These are phyloP conservation scores for Lasioglossum zephyrum DNA, from an alignment of 2,888 invertebrate genomes.

Conservation along the genomic window DNA sequence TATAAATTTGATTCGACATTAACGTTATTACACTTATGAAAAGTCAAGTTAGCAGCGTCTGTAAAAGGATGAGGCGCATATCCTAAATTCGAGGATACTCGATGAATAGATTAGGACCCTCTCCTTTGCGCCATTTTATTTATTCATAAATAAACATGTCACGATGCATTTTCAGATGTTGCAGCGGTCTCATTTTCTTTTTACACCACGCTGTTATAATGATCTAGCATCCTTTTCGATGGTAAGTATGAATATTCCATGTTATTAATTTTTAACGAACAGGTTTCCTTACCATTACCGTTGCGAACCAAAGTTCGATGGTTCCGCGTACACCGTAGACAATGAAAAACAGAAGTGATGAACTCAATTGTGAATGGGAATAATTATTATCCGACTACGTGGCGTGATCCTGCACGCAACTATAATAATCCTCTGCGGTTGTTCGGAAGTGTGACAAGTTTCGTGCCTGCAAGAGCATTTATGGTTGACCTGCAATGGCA, in stretches of 20 bases:
- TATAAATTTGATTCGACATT: not conserved
- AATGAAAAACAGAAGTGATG: too few relatives aligned
- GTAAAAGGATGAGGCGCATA: not conserved
- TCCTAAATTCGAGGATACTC: not conserved
- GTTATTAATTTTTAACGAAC: not conserved
- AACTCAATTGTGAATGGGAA: too few relatives aligned
- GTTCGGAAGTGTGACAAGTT: constrained; percentile 12
- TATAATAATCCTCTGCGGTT: not conserved
- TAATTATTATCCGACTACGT: constrained; percentile 20
- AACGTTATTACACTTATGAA: not conserved
- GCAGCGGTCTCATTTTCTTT: not conserved
- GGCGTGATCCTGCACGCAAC: not conserved
- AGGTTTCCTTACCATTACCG: too few relatives aligned
- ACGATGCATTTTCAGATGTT: not conserved
- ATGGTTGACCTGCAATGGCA: constrained; percentile 39
- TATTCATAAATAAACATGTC: not conserved
- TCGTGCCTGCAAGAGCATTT: constrained; percentile 19
- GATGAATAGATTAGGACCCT: not conserved
- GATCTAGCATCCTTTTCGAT: not conserved
- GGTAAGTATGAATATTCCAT: not conserved
- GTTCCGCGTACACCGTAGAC: too few relatives aligned
- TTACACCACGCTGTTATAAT: not conserved
- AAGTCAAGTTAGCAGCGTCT: not conserved
- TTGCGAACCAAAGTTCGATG: too few relatives aligned
- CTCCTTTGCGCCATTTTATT: not conserved